phyloP scores from a whole-genome alignment of 1,140 invertebrate genomes.

The Monomorium pharaonis region DNA sequence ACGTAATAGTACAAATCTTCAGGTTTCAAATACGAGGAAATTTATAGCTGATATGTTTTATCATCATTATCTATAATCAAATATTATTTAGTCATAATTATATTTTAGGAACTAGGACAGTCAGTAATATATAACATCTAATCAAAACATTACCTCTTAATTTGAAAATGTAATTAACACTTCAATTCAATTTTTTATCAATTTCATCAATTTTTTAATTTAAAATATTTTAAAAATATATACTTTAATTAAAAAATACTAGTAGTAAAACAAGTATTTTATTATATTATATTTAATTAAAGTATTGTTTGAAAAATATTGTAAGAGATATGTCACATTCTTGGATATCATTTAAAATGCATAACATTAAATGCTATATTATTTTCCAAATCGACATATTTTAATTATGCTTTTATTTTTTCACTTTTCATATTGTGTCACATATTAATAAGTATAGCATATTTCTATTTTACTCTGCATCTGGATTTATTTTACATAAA shows the following conservation, averaged over 20 bases:
- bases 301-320: neutral
- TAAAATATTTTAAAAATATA: neutral
- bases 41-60: neutral
- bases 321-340: neutral
- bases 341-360: neutral
- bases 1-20: neutral
- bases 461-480: neutral
- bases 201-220: no score
- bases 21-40: neutral
- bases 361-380: neutral
- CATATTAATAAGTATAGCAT: neutral
- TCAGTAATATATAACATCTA: neutral
- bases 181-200: neutral
- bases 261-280: neutral
- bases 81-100: conserved; percentile 13
- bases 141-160: neutral
- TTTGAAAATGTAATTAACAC: neutral
- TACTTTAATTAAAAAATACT: no score
- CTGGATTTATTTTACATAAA: neutral
- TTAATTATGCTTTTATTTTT: neutral
- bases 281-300: neutral
- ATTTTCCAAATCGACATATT: neutral
- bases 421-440: neutral
- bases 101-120: neutral
- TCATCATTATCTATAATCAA: no score